Conservation (phyloP, 2,113 vertebrate genomes). For the Accipiter cooperii region DNA sequence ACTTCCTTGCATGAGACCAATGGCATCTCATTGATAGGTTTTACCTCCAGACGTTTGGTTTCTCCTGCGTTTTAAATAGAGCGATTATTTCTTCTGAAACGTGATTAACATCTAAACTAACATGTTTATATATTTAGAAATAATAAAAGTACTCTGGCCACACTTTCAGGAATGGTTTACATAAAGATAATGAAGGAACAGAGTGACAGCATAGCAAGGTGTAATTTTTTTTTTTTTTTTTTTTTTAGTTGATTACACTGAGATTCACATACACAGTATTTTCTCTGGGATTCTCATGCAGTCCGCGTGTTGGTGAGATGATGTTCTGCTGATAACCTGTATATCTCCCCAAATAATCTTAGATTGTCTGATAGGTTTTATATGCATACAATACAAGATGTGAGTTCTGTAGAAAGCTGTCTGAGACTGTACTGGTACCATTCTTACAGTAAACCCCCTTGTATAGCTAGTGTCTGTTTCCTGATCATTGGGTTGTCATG, state of each 20-base stretch:
- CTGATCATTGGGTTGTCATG: background rate
- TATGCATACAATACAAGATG: rapidly evolving
- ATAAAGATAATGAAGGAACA: background rate
- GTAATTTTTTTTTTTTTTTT: background rate
- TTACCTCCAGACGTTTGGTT: background rate
- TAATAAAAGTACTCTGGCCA: background rate
- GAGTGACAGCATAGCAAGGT: background rate
- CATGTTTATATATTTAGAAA: background rate
- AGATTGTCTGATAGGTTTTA: background rate
- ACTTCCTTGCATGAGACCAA: background rate
- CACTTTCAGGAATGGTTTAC: background rate
- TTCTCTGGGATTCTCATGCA: background rate
- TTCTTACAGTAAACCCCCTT: background rate
- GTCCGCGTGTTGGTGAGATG: background rate
- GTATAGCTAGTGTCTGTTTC: background rate
- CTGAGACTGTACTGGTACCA: background rate
- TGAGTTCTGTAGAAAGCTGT: background rate
- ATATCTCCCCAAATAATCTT: background rate
- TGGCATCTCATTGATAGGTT: background rate
- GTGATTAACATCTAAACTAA: background rate
- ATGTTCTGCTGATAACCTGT: background rate
- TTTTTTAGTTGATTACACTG: background rate
- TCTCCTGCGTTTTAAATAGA: background rate
- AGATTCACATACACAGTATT: no score
- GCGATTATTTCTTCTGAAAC: background rate